These are phyloP conservation scores for Mesorhabditis belari DNA, from an alignment of 2,888 invertebrate species.

Conservation along the genomic window DNA sequence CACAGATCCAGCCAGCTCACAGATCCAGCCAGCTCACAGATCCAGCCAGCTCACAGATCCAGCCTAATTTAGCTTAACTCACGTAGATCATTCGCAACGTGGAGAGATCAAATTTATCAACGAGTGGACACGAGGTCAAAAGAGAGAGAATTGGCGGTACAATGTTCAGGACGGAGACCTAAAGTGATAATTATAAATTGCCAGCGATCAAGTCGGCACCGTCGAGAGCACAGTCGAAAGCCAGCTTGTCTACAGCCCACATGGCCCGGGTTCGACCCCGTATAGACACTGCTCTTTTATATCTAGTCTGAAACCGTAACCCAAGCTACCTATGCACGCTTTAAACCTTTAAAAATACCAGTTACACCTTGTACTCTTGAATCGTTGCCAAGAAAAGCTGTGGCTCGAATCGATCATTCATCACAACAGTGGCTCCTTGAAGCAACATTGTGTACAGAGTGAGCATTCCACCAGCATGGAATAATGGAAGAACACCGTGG, in stretches of 20 bases:
- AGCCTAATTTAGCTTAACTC: slow-evolving; percentile 19
- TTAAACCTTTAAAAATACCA: not conserved
- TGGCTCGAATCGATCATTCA: slow-evolving; percentile 28
- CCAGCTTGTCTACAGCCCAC: too few species aligned
- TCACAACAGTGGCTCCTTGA: slow-evolving; percentile 24
- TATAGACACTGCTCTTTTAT: too few species aligned
- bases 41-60: too few species aligned
- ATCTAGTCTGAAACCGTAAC: too few species aligned
- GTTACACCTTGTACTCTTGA: slow-evolving; percentile 13
- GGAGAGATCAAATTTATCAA: not conserved
- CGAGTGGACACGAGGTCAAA: slow-evolving; percentile 4
- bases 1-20: too few species aligned
- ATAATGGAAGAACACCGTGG: slow-evolving; percentile 39
- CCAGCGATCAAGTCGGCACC: not conserved
- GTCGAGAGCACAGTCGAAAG: too few species aligned
- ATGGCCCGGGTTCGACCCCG: too few species aligned
- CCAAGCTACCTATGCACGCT: too few species aligned
- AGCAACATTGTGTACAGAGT: slow-evolving; percentile 32
- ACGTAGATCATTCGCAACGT: not conserved
- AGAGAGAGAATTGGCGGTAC: slow-evolving; percentile 37
- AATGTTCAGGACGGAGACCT: slow-evolving; percentile 26
- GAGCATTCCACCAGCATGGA: slow-evolving; percentile 42
- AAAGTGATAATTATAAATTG: not conserved
- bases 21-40: too few species aligned
- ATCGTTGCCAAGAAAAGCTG: slow-evolving; percentile 22